Evolutionary conservation across 2,888 invertebrate genomes (phyloP).

Genomic region (Monochamus alternatus): DNA sequence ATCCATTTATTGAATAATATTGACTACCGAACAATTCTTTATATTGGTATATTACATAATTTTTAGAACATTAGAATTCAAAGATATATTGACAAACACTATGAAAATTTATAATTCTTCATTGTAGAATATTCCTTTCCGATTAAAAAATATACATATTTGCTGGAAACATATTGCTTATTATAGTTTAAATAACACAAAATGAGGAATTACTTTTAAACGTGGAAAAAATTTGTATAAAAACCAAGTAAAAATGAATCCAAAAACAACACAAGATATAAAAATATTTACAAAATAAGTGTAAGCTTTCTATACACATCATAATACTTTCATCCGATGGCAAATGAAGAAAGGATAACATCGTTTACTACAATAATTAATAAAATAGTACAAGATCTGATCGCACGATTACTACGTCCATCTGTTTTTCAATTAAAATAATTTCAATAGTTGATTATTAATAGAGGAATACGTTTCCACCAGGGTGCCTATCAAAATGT

Average conservation of each 20-base stretch:
- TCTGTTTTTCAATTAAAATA: too few relatives aligned
- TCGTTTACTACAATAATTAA: too few relatives aligned
- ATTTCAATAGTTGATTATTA: too few relatives aligned
- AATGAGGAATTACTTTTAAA: not conserved
- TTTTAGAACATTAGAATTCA: conserved; percentile 24
- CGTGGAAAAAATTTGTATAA: conserved; percentile 4
- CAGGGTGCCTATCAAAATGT: too few relatives aligned
- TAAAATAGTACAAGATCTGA: too few relatives aligned
- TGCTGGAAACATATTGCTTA: conserved; percentile 14
- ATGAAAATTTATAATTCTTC: not conserved
- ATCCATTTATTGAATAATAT: conserved; percentile 57
- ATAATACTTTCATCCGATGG: conserved; percentile 26
- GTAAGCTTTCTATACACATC: conserved; percentile 17
- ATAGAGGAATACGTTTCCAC: too few relatives aligned
- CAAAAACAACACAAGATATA: conserved; percentile 29
- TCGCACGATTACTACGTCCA: too few relatives aligned
- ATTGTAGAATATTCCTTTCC: not conserved
- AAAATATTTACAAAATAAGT: conserved; percentile 35
- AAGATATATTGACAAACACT: conserved; percentile 12
- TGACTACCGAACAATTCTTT: conserved; percentile 51
- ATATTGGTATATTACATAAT: conserved; percentile 24
- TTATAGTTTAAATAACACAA: not conserved
- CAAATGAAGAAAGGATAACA: not conserved
- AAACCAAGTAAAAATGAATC: conserved; percentile 14
- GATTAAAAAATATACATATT: conserved; percentile 1